phyloP scores from a whole-genome alignment of 1,140 invertebrate species.

The Lycorma delicatula region DNA sequence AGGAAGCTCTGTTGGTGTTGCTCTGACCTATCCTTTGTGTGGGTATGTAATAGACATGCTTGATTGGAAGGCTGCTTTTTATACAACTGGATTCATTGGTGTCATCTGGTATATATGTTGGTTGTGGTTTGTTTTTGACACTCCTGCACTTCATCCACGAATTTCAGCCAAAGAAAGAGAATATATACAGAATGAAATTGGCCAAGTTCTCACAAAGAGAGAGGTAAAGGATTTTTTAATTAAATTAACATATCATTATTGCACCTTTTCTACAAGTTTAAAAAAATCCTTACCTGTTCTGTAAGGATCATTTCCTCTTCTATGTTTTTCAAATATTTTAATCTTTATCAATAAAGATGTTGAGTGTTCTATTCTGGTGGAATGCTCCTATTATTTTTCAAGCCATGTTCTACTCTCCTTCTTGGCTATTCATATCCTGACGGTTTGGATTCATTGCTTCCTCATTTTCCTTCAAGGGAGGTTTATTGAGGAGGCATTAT shows the following conservation, averaged over 20 bases:
- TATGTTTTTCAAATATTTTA: too few relatives aligned
- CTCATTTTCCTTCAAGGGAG: too few relatives aligned
- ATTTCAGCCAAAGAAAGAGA: conserved; percentile 59
- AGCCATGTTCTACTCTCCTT: too few relatives aligned
- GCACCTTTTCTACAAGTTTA: conserved; percentile 9
- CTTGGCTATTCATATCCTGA: too few relatives aligned
- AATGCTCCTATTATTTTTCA: too few relatives aligned
- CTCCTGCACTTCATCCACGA: conserved; percentile 66
- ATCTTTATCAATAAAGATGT: too few relatives aligned
- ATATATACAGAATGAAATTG: conserved; percentile 50
- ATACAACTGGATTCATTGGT: conserved; percentile 54
- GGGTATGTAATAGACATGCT: conserved; percentile 51
- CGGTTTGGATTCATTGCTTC: too few relatives aligned
- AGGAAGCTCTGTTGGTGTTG: conserved; percentile 60
- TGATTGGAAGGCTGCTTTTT: conserved; percentile 70
- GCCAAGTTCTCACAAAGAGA: conserved; percentile 38
- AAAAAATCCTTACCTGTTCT: too few relatives aligned
- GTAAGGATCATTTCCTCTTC: too few relatives aligned
- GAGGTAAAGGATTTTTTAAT: conserved; percentile 29
- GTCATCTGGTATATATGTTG: conserved; percentile 71
- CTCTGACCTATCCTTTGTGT: conserved; percentile 58
- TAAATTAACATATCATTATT: too few relatives aligned
- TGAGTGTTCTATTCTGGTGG: too few relatives aligned
- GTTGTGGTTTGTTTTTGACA: conserved; percentile 62
- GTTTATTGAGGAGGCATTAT: too few relatives aligned